These are phyloP conservation scores for Acyrthosiphon pisum DNA, from an alignment of 1,140 invertebrate species.

Conservation along the genomic window DNA sequence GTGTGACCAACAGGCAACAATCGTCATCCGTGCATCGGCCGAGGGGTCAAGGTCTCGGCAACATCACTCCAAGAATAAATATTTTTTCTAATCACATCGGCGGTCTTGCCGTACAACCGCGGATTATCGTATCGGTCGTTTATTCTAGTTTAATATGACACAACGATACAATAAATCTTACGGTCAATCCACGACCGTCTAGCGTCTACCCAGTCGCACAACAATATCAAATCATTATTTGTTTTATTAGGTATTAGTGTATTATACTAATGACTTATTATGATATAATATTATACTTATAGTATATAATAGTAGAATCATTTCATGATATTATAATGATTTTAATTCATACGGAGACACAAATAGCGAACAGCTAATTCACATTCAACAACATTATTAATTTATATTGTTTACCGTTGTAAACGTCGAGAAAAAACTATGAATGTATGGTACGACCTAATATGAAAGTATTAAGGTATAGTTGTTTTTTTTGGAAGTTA, in stretches of 20 bases:
- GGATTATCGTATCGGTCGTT: background rate
- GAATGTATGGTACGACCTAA: background rate
- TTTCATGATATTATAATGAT: background rate
- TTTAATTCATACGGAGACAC: background rate
- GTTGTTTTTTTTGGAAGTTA: background rate
- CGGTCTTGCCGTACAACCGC: background rate
- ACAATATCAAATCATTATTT: background rate
- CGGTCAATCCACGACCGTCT: background rate
- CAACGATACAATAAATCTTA: no score
- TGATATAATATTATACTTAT: no score
- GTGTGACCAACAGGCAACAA: constrained; percentile 23
- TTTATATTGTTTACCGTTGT: background rate
- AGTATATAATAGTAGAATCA: background rate
- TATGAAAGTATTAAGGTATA: background rate
- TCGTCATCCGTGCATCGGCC: no score
- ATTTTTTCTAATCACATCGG: background rate
- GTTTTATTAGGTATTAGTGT: background rate
- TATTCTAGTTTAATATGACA: background rate
- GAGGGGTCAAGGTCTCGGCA: constrained; percentile 9
- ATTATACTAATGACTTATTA: background rate
- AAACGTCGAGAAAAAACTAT: background rate
- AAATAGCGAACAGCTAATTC: background rate
- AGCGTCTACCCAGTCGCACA: background rate
- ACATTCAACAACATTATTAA: background rate
- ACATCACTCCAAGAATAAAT: background rate